Base-by-base conservation (phyloP, 2,888 invertebrate genomes). In the Schizaphis graminum region DNA sequence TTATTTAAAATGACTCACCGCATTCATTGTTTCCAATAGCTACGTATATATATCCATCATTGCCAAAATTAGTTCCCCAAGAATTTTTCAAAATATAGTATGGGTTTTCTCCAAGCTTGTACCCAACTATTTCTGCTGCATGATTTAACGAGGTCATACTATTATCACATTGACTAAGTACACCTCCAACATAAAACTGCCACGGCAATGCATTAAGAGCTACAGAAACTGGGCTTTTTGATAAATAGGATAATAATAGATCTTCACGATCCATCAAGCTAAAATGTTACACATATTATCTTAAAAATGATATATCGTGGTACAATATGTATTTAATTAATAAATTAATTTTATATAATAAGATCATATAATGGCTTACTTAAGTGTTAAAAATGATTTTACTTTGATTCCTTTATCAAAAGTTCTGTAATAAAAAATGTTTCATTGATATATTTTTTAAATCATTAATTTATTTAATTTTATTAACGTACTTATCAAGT, bases 181-280 rank as follows among this genome's bases (percentile, higher is more conserved):
- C 98, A 0, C 98, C 98, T 0, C 98, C 98, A 21, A 98, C 96
- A 95, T 98, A 98, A 96, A 98, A 97, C 96, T 98, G 98, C 98
- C 98, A 98, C 1, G 97, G 97, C 56, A 97, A 96, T 0, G 98
- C 98, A 96, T 98, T 98, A 0, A 98, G 97, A 0, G 98, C 98
- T 0, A 97, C 98, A 0, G 97, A 97, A 3, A 98, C 97, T 0
- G 98, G 98, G 67, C 94, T 91, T 67, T 86, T 96, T 11, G 97
- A 97, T 88, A 98, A 95, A 11, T 97, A 95, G 47, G 95, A 95
- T 94, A 97, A 95, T 85, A 98, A 97, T 91, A 96, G 96, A 47
- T 97, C 96, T 95, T 98, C 98, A 0, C 96, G 96, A 16, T 96
- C 96, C 11, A 97, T 96, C 95, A 97, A 97, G 95, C 98, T 98